phyloP scores from a whole-genome alignment of 1,140 invertebrate species.

The Zaprionus davidi region DNA sequence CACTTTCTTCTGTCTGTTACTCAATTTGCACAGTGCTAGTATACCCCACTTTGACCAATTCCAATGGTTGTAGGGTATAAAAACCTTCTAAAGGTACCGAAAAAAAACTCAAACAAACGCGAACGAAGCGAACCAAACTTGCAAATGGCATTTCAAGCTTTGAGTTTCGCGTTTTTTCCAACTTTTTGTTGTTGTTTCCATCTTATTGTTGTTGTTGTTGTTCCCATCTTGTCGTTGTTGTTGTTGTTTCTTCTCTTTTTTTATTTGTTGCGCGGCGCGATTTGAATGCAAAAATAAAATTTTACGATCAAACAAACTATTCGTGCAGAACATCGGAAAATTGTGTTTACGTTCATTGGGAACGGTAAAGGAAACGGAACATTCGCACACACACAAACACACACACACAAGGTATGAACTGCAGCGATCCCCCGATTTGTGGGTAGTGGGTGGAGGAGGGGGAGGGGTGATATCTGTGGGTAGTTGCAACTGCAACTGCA shows the following conservation, averaged over 20 bases:
- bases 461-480: not conserved
- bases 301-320: slow-evolving; percentile 82
- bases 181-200: not conserved
- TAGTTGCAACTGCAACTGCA: not conserved
- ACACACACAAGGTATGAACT: too few species aligned
- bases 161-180: slow-evolving; percentile 7
- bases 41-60: too few species aligned
- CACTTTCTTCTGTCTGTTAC: too few species aligned
- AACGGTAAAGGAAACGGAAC: slow-evolving; percentile 45
- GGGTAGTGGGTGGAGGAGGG: not conserved
- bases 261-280: slow-evolving; percentile 62
- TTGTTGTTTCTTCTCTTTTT: slow-evolving; percentile 5
- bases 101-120: slow-evolving; percentile 8
- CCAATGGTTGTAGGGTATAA: not conserved
- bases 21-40: too few species aligned
- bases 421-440: not conserved
- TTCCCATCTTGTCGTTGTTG: not conserved
- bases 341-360: slow-evolving; percentile 74
- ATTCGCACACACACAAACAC: slow-evolving; percentile 16
- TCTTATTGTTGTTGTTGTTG: not conserved
- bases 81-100: not conserved
- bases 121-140: slow-evolving; percentile 28
- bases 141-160: slow-evolving; percentile 54
- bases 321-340: slow-evolving; percentile 80
- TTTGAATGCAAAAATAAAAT: slow-evolving; percentile 81